Percentiles rank a stretch among this genome's conserved stretches.
These are phyloP conservation scores for Aphidius ervi DNA, from an alignment of 1,140 invertebrate genomes.

Conservation along the genomic window DNA sequence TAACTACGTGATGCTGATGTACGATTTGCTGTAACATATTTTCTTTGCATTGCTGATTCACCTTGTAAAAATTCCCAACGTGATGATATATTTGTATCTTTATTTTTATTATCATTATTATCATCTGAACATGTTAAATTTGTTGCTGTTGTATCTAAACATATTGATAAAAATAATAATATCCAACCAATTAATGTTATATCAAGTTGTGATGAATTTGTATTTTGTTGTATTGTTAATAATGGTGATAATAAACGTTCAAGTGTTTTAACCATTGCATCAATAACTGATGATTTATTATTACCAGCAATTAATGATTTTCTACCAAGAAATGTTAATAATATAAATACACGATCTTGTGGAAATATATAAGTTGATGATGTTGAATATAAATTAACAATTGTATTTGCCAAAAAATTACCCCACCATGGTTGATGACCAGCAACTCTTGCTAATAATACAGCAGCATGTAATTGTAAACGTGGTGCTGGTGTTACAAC, in stretches of 20 bases:
- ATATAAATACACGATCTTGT: constrained; percentile 83
- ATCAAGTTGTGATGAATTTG: constrained; percentile 39
- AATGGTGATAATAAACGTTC: constrained; percentile 57
- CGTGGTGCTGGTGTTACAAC: constrained; percentile 58
- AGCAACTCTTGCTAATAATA: constrained; percentile 75
- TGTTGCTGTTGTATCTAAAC: constrained; percentile 59
- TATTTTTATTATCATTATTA: constrained; percentile 41
- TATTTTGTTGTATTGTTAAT: constrained; percentile 30
- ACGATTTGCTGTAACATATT: constrained; percentile 50
- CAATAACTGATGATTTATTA: constrained; percentile 61
- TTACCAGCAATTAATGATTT: constrained; percentile 66
- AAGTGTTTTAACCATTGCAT: constrained; percentile 60
- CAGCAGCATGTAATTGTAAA: constrained; percentile 68
- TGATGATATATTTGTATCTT: constrained; percentile 51
- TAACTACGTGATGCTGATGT: constrained; percentile 54
- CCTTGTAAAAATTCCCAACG: constrained; percentile 82
- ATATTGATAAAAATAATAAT: constrained; percentile 71
- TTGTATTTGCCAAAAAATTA: constrained; percentile 75
- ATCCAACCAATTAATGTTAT: constrained; percentile 72
- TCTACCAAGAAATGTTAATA: constrained; percentile 81
- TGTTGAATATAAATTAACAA: constrained; percentile 74
- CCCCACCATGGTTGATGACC: constrained; percentile 83
- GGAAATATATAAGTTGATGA: constrained; percentile 75
- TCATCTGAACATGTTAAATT: constrained; percentile 36
- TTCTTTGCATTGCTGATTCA: constrained; percentile 61